Conservation (phyloP, 2,113 vertebrate species). For the Damaliscus lunatus region DNA sequence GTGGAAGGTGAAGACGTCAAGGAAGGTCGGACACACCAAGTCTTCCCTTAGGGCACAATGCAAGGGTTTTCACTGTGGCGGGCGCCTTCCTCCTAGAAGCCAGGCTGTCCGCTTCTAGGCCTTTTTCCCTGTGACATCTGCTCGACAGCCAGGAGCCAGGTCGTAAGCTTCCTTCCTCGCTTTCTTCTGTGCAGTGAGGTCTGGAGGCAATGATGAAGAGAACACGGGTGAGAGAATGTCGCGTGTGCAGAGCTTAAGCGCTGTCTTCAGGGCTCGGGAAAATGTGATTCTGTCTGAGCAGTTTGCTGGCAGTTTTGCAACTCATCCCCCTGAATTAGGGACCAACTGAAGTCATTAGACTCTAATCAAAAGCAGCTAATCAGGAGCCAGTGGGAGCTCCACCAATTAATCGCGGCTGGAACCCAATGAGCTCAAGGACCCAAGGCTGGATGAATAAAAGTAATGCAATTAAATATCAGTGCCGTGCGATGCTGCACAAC, state of each 20-base stretch:
- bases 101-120: background rate
- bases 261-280: conserved; percentile 64
- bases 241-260: conserved; percentile 19
- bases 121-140: conserved; percentile 13
- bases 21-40: background rate
- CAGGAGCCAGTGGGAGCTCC: conserved; percentile 81
- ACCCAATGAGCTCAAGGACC: conserved; percentile 34
- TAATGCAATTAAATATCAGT: conserved; percentile 60
- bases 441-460: conserved; percentile 50
- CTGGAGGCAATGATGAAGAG: background rate
- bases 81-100: background rate
- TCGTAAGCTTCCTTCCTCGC: background rate
- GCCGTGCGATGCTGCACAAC: background rate
- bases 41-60: background rate
- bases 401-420: conserved; percentile 76
- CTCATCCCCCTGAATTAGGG: conserved; percentile 74
- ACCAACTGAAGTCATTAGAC: conserved; percentile 78
- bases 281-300: conserved; percentile 67
- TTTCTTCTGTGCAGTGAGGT: background rate
- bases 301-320: conserved; percentile 66
- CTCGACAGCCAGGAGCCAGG: background rate
- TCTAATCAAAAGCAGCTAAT: conserved; percentile 85
- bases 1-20: background rate
- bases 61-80: background rate
- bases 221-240: background rate